Conservation (phyloP, 2,113 vertebrate species). For the Mixornis gularis region DNA sequence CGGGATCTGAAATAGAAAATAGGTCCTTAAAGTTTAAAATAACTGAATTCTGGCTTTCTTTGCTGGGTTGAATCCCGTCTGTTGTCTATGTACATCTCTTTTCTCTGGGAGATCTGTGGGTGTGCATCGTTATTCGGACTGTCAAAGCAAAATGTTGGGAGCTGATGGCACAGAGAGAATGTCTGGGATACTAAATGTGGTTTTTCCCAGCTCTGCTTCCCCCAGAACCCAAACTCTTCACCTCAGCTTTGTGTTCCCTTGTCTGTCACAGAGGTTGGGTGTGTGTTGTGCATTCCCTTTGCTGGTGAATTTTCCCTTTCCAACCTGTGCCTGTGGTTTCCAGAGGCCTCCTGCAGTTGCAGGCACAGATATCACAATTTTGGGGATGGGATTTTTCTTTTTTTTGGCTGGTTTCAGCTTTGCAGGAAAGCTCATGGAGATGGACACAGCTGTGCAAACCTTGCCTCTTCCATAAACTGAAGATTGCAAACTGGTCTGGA, state of each 20-base stretch:
- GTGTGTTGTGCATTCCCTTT: rapidly evolving
- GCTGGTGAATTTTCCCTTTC: background rate
- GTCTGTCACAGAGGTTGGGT: background rate
- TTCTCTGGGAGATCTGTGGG: background rate
- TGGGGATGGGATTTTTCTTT: background rate
- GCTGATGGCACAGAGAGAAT: background rate
- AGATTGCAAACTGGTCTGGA: background rate
- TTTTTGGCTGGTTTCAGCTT: background rate
- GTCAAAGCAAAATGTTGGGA: background rate
- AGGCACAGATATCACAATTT: background rate
- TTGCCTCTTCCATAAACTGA: background rate
- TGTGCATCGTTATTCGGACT: background rate
- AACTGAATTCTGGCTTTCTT: background rate
- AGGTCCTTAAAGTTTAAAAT: background rate
- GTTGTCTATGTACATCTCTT: background rate
- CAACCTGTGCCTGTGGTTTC: background rate
- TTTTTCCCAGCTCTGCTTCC: background rate
- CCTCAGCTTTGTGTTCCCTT: background rate
- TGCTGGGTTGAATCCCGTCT: background rate
- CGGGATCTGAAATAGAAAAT: background rate
- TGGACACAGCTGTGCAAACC: background rate
- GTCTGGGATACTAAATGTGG: background rate
- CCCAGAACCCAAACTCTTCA: background rate
- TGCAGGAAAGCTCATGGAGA: background rate
- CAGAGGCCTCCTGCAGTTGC: background rate